These are phyloP conservation scores for Panagrolaimus sp. DNA, from an alignment of 1,140 invertebrate genomes.

Conservation along the genomic window DNA sequence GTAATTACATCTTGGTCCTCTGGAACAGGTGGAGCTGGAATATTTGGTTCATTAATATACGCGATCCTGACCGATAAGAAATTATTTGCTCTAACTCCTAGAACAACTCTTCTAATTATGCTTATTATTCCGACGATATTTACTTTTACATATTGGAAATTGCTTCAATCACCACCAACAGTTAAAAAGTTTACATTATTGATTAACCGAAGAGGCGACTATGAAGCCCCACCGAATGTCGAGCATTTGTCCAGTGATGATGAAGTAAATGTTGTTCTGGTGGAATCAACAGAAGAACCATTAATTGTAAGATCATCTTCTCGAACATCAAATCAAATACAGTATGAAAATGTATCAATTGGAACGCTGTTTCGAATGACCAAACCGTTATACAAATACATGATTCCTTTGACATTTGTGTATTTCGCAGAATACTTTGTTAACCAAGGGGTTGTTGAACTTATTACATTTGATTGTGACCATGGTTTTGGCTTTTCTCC, in stretches of 20 bases:
- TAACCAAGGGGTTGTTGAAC: conserved; percentile 78
- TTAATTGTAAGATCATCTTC: too few relatives aligned
- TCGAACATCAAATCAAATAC: background rate
- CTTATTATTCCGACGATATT: conserved; percentile 43
- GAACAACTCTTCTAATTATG: conserved; percentile 38
- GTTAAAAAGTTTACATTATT: background rate
- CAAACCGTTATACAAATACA: conserved; percentile 68
- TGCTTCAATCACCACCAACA: conserved; percentile 7
- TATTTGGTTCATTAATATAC: conserved; percentile 42
- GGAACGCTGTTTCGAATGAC: background rate
- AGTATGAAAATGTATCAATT: background rate
- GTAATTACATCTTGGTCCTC: background rate
- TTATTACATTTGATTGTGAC: conserved; percentile 67
- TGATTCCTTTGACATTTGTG: conserved; percentile 73
- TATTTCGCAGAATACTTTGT: conserved; percentile 84
- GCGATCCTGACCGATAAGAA: conserved; percentile 39
- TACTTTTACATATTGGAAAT: conserved; percentile 5
- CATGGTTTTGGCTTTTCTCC: conserved; percentile 68
- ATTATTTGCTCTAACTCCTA: conserved; percentile 39
- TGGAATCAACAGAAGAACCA: background rate
- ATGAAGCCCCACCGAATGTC: background rate
- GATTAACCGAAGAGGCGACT: background rate
- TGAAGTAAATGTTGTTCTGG: conserved; percentile 23
- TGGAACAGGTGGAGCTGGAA: conserved; percentile 39
- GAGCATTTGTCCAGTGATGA: background rate